Percentiles rank a stretch among this genome's conserved stretches.
phyloP scores from a whole-genome alignment of 2,113 vertebrate species.

The Clinocottus analis region DNA sequence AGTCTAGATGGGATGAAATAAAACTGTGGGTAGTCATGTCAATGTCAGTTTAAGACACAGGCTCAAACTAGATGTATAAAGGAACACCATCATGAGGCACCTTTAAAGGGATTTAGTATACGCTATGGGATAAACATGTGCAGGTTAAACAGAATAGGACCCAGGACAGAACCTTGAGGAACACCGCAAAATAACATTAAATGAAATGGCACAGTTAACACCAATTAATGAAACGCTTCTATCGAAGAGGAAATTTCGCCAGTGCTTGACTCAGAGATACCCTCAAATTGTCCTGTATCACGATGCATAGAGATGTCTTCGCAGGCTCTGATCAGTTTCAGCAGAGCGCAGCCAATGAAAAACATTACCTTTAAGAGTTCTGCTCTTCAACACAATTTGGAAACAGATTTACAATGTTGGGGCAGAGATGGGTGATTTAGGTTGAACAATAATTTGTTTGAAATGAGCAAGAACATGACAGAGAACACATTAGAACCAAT shows the following conservation, averaged over 20 bases:
- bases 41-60: neutral
- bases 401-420: neutral
- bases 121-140: neutral
- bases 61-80: neutral
- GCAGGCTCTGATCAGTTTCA: neutral
- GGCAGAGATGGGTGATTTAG: neutral
- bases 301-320: neutral
- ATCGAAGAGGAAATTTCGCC: neutral
- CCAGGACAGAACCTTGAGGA: slow-evolving; percentile 3
- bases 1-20: neutral
- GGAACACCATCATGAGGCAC: neutral
- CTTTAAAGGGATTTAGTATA: neutral
- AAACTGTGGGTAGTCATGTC: neutral
- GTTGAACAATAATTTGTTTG: neutral
- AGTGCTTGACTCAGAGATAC: neutral
- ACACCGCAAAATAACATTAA: neutral
- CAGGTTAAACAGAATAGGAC: neutral
- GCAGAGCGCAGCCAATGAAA: neutral
- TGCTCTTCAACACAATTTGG: neutral
- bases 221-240: neutral
- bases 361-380: neutral
- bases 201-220: neutral
- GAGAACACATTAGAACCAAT: neutral
- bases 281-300: neutral
- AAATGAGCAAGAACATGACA: neutral